Conservation (phyloP, 2,888 invertebrate species). For the Disparrhopalites patrizii region DNA sequence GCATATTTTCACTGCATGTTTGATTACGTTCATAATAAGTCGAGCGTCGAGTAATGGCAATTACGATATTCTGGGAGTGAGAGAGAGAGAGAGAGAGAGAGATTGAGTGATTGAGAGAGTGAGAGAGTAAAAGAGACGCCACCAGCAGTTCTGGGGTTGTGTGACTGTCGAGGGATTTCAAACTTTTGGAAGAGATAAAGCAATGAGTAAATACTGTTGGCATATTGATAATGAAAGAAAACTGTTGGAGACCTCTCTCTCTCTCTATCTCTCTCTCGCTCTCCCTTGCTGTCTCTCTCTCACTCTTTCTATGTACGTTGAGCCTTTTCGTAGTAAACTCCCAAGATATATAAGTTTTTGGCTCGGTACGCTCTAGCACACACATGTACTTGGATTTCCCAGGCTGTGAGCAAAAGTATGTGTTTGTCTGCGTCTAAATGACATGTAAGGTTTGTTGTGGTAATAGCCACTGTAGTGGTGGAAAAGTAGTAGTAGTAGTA, state of each 20-base stretch:
- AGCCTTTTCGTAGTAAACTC: neutral
- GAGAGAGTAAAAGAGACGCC: neutral
- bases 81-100: too few relatives aligned
- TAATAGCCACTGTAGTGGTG: too few relatives aligned
- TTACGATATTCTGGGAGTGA: slow-evolving; percentile 4
- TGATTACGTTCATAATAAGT: neutral
- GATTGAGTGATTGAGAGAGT: too few relatives aligned
- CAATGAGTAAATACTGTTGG: neutral
- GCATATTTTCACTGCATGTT: too few relatives aligned
- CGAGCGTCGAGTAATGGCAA: neutral
- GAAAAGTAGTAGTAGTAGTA: too few relatives aligned
- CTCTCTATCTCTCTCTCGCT: neutral
- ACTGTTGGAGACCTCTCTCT: slow-evolving; percentile 1
- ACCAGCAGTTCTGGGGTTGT: neutral
- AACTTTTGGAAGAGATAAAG: slow-evolving; percentile 3
- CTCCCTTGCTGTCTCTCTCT: neutral
- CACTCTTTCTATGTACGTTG: neutral
- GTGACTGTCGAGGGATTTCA: neutral
- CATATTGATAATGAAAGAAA: neutral
- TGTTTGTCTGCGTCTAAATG: neutral
- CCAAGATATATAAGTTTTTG: neutral
- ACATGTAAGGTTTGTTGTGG: too few relatives aligned
- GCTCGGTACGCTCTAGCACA: neutral
- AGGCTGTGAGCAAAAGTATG: neutral
- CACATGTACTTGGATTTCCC: neutral